Base-by-base conservation (phyloP, 2,888 invertebrate genomes). In the Coelogynopora nodosa region DNA sequence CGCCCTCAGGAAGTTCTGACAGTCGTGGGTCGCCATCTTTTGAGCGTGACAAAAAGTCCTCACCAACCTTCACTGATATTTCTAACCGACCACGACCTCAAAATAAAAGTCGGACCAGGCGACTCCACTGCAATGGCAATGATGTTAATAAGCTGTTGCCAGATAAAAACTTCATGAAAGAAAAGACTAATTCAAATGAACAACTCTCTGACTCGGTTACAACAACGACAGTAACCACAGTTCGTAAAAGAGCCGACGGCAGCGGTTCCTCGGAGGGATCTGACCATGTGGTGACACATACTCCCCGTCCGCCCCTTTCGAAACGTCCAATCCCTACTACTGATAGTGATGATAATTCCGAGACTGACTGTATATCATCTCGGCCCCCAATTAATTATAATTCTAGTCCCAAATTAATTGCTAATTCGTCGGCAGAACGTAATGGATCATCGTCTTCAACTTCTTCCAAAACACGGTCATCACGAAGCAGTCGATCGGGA, bases 101-200 rank as follows among this genome's bases (percentile, higher is more conserved):
- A 5, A 30, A 82, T 2, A 30, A 82, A 29, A 31, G 18, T 82
- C 82, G 82, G 1, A 28, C 82, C 2, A 31, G 82, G 1, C 30
- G 82, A 2, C 82, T 82, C 5, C 82, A 2, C n/a, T 30, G 31
- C 82, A 82, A 82, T 82, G 82, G 10, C 27, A n/a, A n/a, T n/a
- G n/a, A n/a, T n/a, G n/a, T n/a, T n/a, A n/a, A n/a, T n/a, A 2
- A 29, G 27, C 28, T 82, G 30, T 26, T 82, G 27, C 82, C 82
- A 2, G 82, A 82, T 31, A 82, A 82, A 82, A 82, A 82, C 18
- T 30, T 82, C 31, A 2, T 82, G 10, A 30, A 31, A 29, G 82
- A 82, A 18, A 82, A 82, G 31, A 31, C 82, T 2, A 82, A 82
- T 23, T 82, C 82, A 26, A 82, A 82, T 30, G 82, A 82, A 29